Base-by-base conservation (phyloP, 35 echinoderm and acorn worm species). In the Apostichopus californicus region DNA sequence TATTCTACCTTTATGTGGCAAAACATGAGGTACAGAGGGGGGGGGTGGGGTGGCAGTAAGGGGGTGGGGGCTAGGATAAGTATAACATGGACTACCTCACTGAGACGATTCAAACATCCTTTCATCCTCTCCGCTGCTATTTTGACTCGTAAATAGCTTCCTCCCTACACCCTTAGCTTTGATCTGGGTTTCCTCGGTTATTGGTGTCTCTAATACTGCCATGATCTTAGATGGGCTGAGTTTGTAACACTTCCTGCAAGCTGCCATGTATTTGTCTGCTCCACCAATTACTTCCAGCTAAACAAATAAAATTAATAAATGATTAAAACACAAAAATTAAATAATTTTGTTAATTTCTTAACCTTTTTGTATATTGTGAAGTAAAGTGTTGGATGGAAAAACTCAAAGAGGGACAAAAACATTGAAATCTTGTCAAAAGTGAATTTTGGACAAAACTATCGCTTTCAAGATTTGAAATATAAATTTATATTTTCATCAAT, bases 231-330 rank as follows among this genome's bases (percentile, higher is more conserved):
- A 81, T 2, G 90, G 94, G 68, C 91, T 92, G 15, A 95, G 77
- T 17, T 96, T 92, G 86, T 93, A 96, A 54, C 97, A 99, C 53
- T 90, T 91, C 20, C 97, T 83, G 59, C 97, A 99, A 17, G 94
- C 97, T 20, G 97, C 97, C 97, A 99, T 96, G 95, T 99, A 99
- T 79, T 99, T 99, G 65, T 99, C 97, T 12, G 97, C 93, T 25
- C 97, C 97, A 57, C 97, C 97, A 14, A 99, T 99, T 6, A 99
- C 91, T 79, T 99, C 97, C 70, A 99, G 52, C 97, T 99, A 91
- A 7, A 81, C 14, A 54, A 23, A 28, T 7, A 79, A 66, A 46
- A 59, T 15, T 78, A 59, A 52, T 6, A 73, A 73, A 15, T 73
- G 14, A 6, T 73, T 21, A 73, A 73, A 34, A 34, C 28, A 34